Evolutionary conservation across 2,888 invertebrate species (phyloP).

Genomic region (Timema cristinae): DNA sequence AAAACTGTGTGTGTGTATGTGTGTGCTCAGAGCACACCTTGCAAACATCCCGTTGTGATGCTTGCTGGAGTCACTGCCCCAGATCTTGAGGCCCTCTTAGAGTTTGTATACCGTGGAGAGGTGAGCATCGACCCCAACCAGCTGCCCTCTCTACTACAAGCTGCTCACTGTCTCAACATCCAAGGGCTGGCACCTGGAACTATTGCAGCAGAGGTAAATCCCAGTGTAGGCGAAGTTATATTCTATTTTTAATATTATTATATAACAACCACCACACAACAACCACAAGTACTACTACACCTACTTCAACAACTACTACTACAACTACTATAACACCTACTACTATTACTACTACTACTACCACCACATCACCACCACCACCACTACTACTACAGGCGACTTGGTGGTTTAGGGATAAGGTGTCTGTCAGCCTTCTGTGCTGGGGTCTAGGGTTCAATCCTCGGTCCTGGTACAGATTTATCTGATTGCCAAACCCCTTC

Average conservation of each 20-base stretch:
- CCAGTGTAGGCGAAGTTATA: neutral
- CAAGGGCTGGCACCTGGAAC: slow-evolving; percentile 55
- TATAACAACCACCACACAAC: too few relatives aligned
- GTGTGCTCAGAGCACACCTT: slow-evolving; percentile 52
- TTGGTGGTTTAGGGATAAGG: too few relatives aligned
- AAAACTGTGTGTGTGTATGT: neutral
- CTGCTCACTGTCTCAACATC: slow-evolving; percentile 58
- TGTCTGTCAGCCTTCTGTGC: too few relatives aligned
- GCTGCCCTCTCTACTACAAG: slow-evolving; percentile 57
- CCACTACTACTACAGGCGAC: too few relatives aligned
- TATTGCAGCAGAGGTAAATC: slow-evolving; percentile 43
- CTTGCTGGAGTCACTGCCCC: slow-evolving; percentile 58
- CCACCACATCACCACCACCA: too few relatives aligned
- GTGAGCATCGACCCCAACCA: slow-evolving; percentile 60
- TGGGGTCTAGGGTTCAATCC: too few relatives aligned
- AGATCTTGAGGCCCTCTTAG: slow-evolving; percentile 58
- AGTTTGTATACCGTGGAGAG: slow-evolving; percentile 60
- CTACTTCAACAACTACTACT: too few relatives aligned
- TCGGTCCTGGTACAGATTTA: too few relatives aligned
- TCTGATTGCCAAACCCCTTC: too few relatives aligned
- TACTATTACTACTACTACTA: too few relatives aligned
- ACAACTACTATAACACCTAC: too few relatives aligned
- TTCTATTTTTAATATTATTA: neutral
- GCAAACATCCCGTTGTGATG: slow-evolving; percentile 62
- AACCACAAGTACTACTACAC: too few relatives aligned